Percentiles rank a stretch among this genome's conserved stretches.
phyloP scores from a whole-genome alignment of 2,797 vertebrate genomes.

The Buphagus erythrorhynchus region DNA sequence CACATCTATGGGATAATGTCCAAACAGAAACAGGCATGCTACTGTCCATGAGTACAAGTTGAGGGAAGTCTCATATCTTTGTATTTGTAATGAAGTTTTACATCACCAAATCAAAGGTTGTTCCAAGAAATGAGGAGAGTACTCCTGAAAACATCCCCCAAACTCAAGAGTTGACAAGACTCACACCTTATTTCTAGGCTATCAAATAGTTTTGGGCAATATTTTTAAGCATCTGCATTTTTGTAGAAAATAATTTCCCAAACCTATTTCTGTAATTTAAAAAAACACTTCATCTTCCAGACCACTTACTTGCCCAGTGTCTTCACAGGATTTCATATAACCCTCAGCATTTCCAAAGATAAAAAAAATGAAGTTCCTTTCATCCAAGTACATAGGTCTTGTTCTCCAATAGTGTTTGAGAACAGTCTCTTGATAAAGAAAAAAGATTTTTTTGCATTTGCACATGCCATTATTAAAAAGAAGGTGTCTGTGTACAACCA shows the following conservation, averaged over 20 bases:
- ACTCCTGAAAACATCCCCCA: not conserved
- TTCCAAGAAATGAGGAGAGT: not conserved
- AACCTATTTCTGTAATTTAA: not conserved
- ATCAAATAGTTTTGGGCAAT: not conserved
- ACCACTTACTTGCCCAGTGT: not conserved
- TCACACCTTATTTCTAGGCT: not conserved
- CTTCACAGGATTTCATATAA: not conserved
- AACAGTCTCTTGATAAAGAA: not conserved
- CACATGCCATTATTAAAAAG: not conserved
- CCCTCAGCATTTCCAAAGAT: accelerated
- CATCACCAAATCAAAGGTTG: not conserved
- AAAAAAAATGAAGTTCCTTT: not conserved
- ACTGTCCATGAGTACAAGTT: not conserved
- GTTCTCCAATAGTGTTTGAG: not conserved
- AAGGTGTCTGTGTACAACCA: not conserved
- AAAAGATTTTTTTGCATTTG: not conserved
- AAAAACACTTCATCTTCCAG: not conserved
- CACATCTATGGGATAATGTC: not conserved
- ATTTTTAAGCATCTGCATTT: not conserved
- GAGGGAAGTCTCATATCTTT: not conserved
- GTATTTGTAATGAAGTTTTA: not conserved
- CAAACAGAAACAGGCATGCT: not conserved
- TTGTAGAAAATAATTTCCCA: not conserved
- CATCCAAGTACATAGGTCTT: not conserved
- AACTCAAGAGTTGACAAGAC: not conserved